Conservation (phyloP, 2,113 vertebrate species). For the Vimba vimba region DNA sequence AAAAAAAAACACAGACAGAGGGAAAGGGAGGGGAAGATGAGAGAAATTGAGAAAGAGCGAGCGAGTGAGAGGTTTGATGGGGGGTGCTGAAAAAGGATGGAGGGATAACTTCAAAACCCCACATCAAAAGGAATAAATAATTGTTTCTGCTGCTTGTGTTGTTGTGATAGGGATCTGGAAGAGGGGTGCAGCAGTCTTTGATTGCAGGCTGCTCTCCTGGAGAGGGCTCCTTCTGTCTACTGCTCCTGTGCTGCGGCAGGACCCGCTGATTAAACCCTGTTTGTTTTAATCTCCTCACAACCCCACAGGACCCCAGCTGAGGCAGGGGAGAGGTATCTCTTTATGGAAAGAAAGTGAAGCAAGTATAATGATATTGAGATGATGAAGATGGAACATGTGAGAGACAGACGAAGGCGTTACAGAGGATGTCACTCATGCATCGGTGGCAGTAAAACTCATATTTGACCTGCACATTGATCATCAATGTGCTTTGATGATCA, state of each 20-base stretch:
- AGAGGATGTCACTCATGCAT: not conserved
- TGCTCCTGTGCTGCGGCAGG: conserved; percentile 85
- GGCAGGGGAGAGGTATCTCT: not conserved
- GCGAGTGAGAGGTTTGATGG: conserved; percentile 65
- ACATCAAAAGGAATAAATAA: conserved; percentile 99
- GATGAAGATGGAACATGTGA: not conserved
- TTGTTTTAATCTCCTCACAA: conserved; percentile 96
- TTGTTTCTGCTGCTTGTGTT: conserved; percentile 98
- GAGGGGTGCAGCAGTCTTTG: conserved; percentile 96
- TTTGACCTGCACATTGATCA: not conserved
- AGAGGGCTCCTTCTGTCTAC: conserved; percentile 88
- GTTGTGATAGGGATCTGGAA: conserved; percentile 96
- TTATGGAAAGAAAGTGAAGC: not conserved
- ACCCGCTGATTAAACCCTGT: conserved; percentile 97
- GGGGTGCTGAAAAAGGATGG: conserved; percentile 70
- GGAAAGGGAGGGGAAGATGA: conserved; percentile 44
- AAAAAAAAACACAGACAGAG: conserved; percentile 65
- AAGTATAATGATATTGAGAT: not conserved
- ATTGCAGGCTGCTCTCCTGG: conserved; percentile 93
- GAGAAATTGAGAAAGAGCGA: conserved; percentile 40
- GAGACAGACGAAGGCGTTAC: not conserved
- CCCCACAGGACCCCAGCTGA: conserved; percentile 80
- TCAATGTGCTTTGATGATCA: not conserved
- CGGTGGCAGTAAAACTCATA: not conserved
- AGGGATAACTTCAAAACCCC: conserved; percentile 84